Evolutionary conservation across 2,113 vertebrate genomes (phyloP), one percentile per base, ranked within the genome.

Genomic region (Aramus guarauna): DNA sequence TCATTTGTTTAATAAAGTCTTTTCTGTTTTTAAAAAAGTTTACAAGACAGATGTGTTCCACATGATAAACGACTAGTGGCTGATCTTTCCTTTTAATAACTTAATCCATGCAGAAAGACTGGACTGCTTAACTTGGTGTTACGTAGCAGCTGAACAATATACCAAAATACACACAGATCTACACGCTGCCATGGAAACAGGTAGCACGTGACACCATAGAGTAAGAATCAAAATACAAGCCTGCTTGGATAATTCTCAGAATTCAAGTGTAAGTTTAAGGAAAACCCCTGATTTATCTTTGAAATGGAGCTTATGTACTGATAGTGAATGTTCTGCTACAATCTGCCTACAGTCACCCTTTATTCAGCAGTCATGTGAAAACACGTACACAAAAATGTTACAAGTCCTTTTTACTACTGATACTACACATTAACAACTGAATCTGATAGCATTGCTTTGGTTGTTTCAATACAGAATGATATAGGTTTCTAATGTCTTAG

Each of bases 1-100:
- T 96, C 43, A 91, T 91, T 96, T 97, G 87, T 96, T 97, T 97
- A 97, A 96, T 97, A 95, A 97, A 96, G 89, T 94, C 60, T 95
- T 85, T 89, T 89, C 56, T 78, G 68, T 20, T 90, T 76, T 97
- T 97, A 96, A 96, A 98, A 98, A 98, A 98, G 96, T 95, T 95
- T 94, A 97, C 94, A 98, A 97, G 95, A 98, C 96, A 86, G 95
- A 97, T 93, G 95, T 86, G 69, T 63, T 96, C 96, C 90, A 96
- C 80, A 68, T 11, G 71, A 96, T 53, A 96, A 96, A 97, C 27
- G 11, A 85, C 71, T 58, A 90, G 11, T 20, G 4, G 56, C 76
- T 55, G 32, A 94, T 45, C 71, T 77, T 78, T 64, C 71, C 77
- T 68, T 79, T 82, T 86, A 85, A 78, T 63, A 90, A 64, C 59